Conservation (phyloP, 2,113 vertebrate genomes). For the Grammomys surdaster region DNA sequence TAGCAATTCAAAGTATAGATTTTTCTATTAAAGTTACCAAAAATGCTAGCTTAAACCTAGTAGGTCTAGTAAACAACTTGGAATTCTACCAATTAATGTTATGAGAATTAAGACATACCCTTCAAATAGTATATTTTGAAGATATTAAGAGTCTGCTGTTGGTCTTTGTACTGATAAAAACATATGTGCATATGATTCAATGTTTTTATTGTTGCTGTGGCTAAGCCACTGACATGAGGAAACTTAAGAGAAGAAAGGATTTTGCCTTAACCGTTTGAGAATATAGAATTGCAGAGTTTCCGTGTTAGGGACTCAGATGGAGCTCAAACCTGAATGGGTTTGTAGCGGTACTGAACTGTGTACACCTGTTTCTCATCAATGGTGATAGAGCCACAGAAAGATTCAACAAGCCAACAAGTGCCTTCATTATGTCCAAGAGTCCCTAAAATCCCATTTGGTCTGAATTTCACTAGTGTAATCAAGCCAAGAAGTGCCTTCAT, state of each 20-base stretch:
- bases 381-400: background rate
- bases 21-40: background rate
- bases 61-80: background rate
- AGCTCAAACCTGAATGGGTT: background rate
- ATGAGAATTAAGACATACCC: background rate
- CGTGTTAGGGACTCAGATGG: background rate
- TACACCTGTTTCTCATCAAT: background rate
- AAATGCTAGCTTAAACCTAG: background rate
- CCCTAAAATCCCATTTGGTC: no score
- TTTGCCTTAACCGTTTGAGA: background rate
- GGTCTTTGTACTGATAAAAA: background rate
- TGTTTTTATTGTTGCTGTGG: background rate
- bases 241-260: background rate
- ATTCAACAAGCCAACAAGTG: no score
- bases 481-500: background rate
- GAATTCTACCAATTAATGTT: background rate
- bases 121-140: background rate
- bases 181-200: background rate
- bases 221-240: background rate
- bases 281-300: background rate
- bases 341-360: background rate
- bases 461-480: no score
- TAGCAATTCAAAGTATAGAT: conserved; percentile 23
- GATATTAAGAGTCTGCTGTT: background rate
- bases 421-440: no score